A percentile compares a stretch with the other conserved stretches of the same genome.
Conservation (phyloP, 2,888 invertebrate genomes). For the Ochlodes sylvanus region DNA sequence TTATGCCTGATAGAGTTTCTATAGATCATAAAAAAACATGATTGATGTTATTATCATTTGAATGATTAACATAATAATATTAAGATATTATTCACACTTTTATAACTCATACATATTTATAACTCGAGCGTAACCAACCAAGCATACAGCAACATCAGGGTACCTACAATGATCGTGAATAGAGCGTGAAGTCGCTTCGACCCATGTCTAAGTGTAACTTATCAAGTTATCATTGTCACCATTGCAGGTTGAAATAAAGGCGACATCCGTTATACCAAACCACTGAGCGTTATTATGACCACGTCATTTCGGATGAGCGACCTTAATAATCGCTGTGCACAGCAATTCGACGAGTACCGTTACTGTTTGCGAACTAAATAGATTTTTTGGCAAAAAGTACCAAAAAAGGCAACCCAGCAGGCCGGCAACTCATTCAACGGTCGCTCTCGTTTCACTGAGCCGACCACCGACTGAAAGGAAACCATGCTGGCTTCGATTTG, state of each 20-base stretch:
- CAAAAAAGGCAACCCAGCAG: conserved; percentile 73
- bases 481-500: conserved; percentile 15
- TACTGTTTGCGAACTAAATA: conserved; percentile 76
- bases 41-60: too few species aligned
- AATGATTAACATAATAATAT: too few species aligned
- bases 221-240: too few species aligned
- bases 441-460: conserved; percentile 67
- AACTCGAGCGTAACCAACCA: too few species aligned
- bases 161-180: too few species aligned
- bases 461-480: conserved; percentile 32
- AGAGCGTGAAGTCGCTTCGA: too few species aligned
- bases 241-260: conserved; percentile 1
- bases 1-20: too few species aligned
- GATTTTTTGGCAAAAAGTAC: conserved; percentile 76
- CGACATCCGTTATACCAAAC: conserved; percentile 40
- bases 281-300: conserved; percentile 40
- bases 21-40: too few species aligned
- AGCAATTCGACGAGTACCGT: conserved; percentile 61
- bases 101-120: too few species aligned
- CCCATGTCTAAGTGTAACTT: too few species aligned
- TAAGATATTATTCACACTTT: too few species aligned
- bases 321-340: conserved; percentile 72
- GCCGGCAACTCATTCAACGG: conserved; percentile 76
- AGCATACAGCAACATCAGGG: too few species aligned
- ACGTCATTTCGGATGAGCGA: conserved; percentile 55